Evolutionary conservation across 2,797 vertebrate genomes (phyloP), one percentile per base, ranked within the genome.

Genomic region (Trachops cirrhosus): DNA sequence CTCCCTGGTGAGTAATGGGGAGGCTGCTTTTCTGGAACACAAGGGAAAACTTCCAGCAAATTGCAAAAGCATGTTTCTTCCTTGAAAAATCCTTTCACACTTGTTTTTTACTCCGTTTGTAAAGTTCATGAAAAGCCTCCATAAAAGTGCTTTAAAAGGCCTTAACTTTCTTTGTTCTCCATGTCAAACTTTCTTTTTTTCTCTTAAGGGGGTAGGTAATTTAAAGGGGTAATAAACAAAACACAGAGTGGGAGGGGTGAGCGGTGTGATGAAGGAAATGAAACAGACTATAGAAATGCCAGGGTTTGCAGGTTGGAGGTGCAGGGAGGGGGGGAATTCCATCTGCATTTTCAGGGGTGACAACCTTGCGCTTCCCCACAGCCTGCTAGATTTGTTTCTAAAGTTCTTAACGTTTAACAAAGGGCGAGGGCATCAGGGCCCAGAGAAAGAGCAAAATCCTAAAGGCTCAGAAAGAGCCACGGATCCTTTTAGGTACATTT

Each of bases 1-100:
- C 97, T 98, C 98, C 98, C 98, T 98, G 96, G 98, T 98, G 98
- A 98, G 98, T 98, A 98, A 98, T 98, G 98, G 98, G 98, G 98
- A 98, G 98, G 98, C 96, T 98, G 98, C 98, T 97, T 98, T 98
- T 98, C 98, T 98, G 98, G 98, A 98, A 98, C 98, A 98, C 96
- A 78, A 96, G 97, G 98, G 98, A 98, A 98, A 98, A 98, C 97
- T 98, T 98, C 98, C 98, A 98, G 98, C 98, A 98, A 98, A 98
- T 98, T 98, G 98, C 98, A 98, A 98, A 98, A 98, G 98, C 98
- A 98, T 98, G 98, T 98, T 98, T 97, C 97, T 98, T 98, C 97
- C 98, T 98, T 98, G 98, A 98, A 98, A 97, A 98, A 96, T 97
- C 98, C 97, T 98, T 97, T 98, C 98, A 98, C 98, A 98, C 98